Conservation (phyloP, 2,888 invertebrate genomes). For the Pristionchus arcanus region DNA sequence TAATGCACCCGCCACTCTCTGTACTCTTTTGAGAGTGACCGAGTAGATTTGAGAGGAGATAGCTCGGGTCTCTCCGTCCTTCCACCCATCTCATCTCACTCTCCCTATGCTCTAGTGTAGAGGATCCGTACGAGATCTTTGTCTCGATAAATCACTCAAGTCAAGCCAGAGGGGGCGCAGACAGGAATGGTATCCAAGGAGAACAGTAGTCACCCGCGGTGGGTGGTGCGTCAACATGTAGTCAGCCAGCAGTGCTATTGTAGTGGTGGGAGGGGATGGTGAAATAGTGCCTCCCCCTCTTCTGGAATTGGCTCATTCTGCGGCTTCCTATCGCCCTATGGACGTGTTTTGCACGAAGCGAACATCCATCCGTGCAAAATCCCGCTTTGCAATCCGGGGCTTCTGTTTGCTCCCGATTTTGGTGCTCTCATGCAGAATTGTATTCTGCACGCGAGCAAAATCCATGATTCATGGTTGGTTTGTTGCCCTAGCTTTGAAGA, state of each 20-base stretch:
- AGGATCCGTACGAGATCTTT: background rate
- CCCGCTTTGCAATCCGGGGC: no score
- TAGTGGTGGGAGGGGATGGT: no score
- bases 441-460: background rate
- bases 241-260: no score
- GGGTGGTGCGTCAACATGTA: no score
- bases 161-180: background rate
- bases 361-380: no score
- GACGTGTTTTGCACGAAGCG: no score
- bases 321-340: no score
- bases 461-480: background rate
- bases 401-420: no score
- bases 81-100: background rate
- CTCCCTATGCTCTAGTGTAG: background rate
- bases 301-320: no score
- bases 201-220: no score
- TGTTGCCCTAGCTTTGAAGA: background rate
- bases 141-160: background rate
- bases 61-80: background rate
- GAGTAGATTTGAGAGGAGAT: background rate
- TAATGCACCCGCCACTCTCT: background rate
- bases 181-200: background rate
- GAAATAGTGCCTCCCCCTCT: no score
- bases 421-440: background rate
- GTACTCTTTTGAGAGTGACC: background rate